Evolutionary conservation across 92 coral and sea anemone species (phyloP).

Genomic region (Umimayanthus chanpuru): DNA sequence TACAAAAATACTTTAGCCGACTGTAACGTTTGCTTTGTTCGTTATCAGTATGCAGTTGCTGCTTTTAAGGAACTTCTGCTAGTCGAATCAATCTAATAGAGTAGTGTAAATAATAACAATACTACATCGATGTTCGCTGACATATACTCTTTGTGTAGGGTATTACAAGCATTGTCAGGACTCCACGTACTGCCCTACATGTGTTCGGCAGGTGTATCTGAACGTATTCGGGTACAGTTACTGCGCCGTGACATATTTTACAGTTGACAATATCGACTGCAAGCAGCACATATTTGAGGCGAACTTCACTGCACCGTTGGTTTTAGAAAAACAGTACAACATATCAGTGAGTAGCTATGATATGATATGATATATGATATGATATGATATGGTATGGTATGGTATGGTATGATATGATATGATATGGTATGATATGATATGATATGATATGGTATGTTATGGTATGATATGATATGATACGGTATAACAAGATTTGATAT

Average conservation of each 20-base stretch:
- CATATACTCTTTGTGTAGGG: background rate
- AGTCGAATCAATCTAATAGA: background rate
- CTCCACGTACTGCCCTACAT: conserved; percentile 26
- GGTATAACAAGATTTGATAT: too few species aligned
- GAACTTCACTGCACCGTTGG: background rate
- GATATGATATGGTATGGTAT: too few species aligned
- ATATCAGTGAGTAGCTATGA: conserved; percentile 12
- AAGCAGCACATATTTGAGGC: background rate
- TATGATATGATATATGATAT: too few species aligned
- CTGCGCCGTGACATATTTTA: background rate
- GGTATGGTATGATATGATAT: too few species aligned
- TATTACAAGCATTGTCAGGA: conserved; percentile 25
- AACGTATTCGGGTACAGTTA: conserved; percentile 15
- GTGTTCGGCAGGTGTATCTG: conserved; percentile 31
- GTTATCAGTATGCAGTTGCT: too few species aligned
- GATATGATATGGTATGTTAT: too few species aligned
- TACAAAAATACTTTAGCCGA: too few species aligned
- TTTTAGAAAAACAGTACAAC: background rate
- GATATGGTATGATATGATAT: too few species aligned
- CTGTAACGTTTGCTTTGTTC: too few species aligned
- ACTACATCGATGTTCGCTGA: background rate
- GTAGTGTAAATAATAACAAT: background rate
- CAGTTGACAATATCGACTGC: background rate
- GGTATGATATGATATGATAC: too few species aligned
- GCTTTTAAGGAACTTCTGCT: too few species aligned